Evolutionary conservation across 2,888 invertebrate genomes (phyloP).

Genomic region (Pachliopta kotzebuea): DNA sequence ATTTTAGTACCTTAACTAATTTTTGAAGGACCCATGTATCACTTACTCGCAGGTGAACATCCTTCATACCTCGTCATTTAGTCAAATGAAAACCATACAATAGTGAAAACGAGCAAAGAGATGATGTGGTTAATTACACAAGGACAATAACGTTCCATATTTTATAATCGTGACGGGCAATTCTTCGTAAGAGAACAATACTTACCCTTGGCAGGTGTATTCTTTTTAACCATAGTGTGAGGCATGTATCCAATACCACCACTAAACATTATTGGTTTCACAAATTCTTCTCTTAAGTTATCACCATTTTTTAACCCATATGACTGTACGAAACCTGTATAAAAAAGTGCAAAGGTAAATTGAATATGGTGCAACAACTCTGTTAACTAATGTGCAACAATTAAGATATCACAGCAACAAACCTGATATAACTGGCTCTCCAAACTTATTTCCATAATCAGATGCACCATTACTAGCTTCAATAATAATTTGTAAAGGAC

Average conservation of each 20-base stretch:
- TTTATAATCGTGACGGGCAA: too few species aligned
- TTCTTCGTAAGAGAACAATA: neutral
- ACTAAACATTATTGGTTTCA: slow-evolving; percentile 99
- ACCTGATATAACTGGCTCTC: slow-evolving; percentile 92
- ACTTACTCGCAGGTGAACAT: too few species aligned
- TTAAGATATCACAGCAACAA: neutral
- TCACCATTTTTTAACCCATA: slow-evolving; percentile 88
- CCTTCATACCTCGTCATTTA: too few species aligned
- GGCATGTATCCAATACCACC: slow-evolving; percentile 97
- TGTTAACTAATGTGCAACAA: neutral
- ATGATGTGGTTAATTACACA: too few species aligned
- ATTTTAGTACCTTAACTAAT: too few species aligned
- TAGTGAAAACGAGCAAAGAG: too few species aligned
- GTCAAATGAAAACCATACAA: too few species aligned
- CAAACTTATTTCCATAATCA: slow-evolving; percentile 99
- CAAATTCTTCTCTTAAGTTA: slow-evolving; percentile 91
- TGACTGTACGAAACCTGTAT: slow-evolving; percentile 91
- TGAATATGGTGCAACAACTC: neutral
- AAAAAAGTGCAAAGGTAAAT: slow-evolving; percentile 1
- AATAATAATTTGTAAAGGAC: slow-evolving; percentile 92
- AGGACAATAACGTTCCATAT: too few species aligned
- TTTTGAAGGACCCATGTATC: too few species aligned
- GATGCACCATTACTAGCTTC: slow-evolving; percentile 99
- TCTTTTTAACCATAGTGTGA: slow-evolving; percentile 88
- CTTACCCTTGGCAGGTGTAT: slow-evolving; percentile 85